phyloP scores from a whole-genome alignment of 1,140 invertebrate species.

The Oncopeltus fasciatus region DNA sequence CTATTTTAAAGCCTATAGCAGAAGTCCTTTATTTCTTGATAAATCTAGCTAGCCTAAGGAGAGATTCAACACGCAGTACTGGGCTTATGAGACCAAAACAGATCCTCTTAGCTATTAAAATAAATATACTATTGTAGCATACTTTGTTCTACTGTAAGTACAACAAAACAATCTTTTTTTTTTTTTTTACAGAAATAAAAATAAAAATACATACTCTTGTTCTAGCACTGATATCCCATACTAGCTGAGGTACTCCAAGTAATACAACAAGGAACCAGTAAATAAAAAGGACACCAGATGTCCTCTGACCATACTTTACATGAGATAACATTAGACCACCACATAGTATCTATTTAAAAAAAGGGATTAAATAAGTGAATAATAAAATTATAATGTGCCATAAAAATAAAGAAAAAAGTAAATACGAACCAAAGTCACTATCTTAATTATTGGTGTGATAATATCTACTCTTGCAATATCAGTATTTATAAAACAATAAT shows the following conservation, averaged over 20 bases:
- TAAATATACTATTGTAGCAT: too few relatives aligned
- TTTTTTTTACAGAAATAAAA: too few relatives aligned
- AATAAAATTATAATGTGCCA: conserved; percentile 1
- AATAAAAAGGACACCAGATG: conserved; percentile 73
- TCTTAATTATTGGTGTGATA: conserved; percentile 56
- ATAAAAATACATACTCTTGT: background rate
- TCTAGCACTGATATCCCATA: conserved; percentile 41
- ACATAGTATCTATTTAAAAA: conserved; percentile 48
- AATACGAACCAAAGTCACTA: conserved; percentile 62
- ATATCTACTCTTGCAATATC: conserved; percentile 50
- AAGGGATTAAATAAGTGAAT: conserved; percentile 1
- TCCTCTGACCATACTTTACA: conserved; percentile 63
- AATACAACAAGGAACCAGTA: conserved; percentile 70
- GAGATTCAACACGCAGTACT: too few relatives aligned
- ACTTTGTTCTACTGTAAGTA: too few relatives aligned
- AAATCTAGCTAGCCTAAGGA: too few relatives aligned
- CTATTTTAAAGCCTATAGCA: too few relatives aligned
- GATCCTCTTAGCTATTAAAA: too few relatives aligned
- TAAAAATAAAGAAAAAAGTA: background rate
- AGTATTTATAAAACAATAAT: conserved; percentile 41
- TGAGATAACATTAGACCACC: conserved; percentile 58
- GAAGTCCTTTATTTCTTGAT: too few relatives aligned
- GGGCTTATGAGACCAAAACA: too few relatives aligned
- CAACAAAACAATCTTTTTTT: too few relatives aligned
- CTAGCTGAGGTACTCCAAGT: conserved; percentile 55